These are phyloP conservation scores for Erpetoichthys calabaricus DNA, from an alignment of 2,797 vertebrate genomes.

Conservation along the genomic window DNA sequence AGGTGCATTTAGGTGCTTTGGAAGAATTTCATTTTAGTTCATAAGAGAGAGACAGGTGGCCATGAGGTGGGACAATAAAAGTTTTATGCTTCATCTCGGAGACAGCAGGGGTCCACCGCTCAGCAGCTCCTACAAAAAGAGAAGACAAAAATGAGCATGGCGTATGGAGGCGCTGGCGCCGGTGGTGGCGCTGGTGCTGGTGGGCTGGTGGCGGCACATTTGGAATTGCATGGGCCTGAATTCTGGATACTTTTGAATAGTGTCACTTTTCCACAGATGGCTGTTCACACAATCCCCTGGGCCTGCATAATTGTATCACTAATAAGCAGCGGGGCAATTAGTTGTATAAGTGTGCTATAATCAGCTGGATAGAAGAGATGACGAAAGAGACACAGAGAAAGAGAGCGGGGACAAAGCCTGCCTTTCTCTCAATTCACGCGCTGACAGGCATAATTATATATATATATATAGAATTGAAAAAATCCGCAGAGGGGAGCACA, in stretches of 20 bases:
- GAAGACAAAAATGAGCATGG: slow-evolving; percentile 57
- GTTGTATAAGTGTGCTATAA: slow-evolving; percentile 95
- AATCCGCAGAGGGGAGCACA: slow-evolving; percentile 57
- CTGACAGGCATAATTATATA: slow-evolving; percentile 92
- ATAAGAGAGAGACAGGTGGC: too few relatives aligned
- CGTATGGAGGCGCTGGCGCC: slow-evolving; percentile 62
- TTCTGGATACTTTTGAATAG: slow-evolving; percentile 92
- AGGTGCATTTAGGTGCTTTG: too few relatives aligned
- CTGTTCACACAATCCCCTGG: slow-evolving; percentile 81
- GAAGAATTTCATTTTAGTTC: too few relatives aligned
- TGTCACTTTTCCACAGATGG: slow-evolving; percentile 88
- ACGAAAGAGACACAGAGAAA: slow-evolving; percentile 59
- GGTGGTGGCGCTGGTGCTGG: too few relatives aligned
- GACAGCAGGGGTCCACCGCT: too few relatives aligned
- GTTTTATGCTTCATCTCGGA: too few relatives aligned
- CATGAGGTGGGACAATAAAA: too few relatives aligned
- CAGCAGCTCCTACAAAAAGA: too few relatives aligned
- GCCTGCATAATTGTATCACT: slow-evolving; percentile 97
- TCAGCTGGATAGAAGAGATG: slow-evolving; percentile 82
- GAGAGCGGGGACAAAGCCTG: slow-evolving; percentile 60
- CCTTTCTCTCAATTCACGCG: slow-evolving; percentile 64
- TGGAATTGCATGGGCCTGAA: slow-evolving; percentile 86
- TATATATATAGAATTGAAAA: slow-evolving; percentile 81
- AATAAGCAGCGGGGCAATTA: slow-evolving; percentile 98
- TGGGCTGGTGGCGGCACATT: slow-evolving; percentile 54